These are phyloP conservation scores for Abrostola triplasia DNA, from an alignment of 2,888 invertebrate genomes.

Conservation along the genomic window DNA sequence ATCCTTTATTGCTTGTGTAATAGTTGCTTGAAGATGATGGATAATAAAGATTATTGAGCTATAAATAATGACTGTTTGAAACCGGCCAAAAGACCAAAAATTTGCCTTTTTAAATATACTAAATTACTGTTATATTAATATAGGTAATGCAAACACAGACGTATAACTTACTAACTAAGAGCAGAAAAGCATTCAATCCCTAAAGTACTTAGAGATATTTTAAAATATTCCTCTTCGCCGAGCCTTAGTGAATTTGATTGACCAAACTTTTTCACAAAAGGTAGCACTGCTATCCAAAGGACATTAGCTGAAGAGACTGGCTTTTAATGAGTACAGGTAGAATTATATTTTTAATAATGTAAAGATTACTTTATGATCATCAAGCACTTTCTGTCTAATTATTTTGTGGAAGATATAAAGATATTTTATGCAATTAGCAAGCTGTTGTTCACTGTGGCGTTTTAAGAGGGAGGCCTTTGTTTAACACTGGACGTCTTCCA, in stretches of 20 bases:
- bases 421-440: too few relatives aligned
- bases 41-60: too few relatives aligned
- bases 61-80: too few relatives aligned
- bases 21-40: too few relatives aligned
- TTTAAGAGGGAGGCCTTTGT: too few relatives aligned
- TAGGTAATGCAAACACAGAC: too few relatives aligned
- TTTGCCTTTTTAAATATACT: too few relatives aligned
- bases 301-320: slow-evolving; percentile 47
- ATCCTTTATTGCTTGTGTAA: too few relatives aligned
- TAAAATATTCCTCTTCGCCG: slow-evolving; percentile 36
- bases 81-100: too few relatives aligned
- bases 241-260: slow-evolving; percentile 47
- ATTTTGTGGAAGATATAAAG: neutral
- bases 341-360: slow-evolving; percentile 32
- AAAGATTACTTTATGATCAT: slow-evolving; percentile 6
- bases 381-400: neutral
- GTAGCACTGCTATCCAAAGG: slow-evolving; percentile 34
- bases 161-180: slow-evolving; percentile 24
- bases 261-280: slow-evolving; percentile 41
- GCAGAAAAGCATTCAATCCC: slow-evolving; percentile 14
- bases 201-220: slow-evolving; percentile 38
- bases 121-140: too few relatives aligned
- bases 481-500: too few relatives aligned
- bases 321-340: slow-evolving; percentile 49
- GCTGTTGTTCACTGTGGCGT: too few relatives aligned